Evolutionary conservation across 2,797 vertebrate species (phyloP).

Genomic region (Chaetophractus vellerosus): DNA sequence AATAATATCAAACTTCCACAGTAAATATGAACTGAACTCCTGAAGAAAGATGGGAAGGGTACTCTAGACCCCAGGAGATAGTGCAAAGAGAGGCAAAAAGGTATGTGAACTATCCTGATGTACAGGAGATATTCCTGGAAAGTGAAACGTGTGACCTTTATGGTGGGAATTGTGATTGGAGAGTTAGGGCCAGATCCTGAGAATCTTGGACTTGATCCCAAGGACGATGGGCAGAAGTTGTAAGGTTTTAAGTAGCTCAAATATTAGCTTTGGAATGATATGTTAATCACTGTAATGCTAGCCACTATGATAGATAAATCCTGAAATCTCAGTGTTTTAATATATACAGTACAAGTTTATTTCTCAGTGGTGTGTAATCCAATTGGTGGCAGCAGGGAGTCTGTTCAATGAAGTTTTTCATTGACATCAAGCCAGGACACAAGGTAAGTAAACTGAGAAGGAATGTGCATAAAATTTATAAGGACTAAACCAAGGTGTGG

Average conservation of each 20-base stretch:
- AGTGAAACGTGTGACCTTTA: neutral
- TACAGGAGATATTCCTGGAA: neutral
- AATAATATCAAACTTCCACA: no score
- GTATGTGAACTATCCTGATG: neutral
- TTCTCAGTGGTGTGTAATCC: neutral
- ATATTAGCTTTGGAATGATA: conserved; percentile 35
- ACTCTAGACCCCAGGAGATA: neutral
- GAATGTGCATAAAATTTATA: neutral
- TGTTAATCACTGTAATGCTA: neutral
- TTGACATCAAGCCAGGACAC: neutral
- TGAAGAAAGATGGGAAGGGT: neutral
- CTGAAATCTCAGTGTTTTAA: conserved; percentile 1
- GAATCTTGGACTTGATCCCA: neutral
- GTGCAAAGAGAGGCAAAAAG: neutral
- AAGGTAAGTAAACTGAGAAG: neutral
- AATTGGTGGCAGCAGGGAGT: neutral
- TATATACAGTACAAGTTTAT: neutral
- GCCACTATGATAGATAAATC: neutral
- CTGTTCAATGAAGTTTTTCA: neutral
- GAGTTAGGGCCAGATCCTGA: neutral
- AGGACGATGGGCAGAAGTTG: neutral
- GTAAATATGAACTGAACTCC: neutral
- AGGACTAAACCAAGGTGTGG: neutral
- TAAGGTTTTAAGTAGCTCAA: neutral
- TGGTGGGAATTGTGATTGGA: neutral